Evolutionary conservation across 35 echinoderm and acorn worm species (phyloP).

Genomic region (Amphiura filiformis): DNA sequence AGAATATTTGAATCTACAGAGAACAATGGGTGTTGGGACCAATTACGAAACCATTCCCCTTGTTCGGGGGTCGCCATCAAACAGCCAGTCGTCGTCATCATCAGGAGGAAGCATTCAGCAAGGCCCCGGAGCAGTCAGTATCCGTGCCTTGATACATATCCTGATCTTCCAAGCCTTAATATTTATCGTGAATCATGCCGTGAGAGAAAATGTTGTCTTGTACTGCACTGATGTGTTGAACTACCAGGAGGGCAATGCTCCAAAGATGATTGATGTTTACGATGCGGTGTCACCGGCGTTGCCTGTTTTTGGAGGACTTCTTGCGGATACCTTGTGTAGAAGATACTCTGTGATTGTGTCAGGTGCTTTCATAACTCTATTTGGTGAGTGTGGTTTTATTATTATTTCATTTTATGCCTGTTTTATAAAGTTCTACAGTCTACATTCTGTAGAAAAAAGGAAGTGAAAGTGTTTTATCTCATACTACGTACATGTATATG

Average conservation of each 20-base stretch:
- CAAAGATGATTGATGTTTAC: constrained; percentile 40
- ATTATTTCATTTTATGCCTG: too few relatives aligned
- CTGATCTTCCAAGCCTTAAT: constrained; percentile 41
- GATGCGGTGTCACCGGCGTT: constrained; percentile 30
- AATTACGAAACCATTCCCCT: neutral
- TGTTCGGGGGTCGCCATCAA: neutral
- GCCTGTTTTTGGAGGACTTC: constrained; percentile 43
- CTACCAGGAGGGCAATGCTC: constrained; percentile 24
- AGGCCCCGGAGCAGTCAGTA: neutral
- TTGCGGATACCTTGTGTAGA: constrained; percentile 20
- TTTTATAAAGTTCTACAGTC: too few relatives aligned
- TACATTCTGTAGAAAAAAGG: too few relatives aligned
- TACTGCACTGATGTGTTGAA: constrained; percentile 32
- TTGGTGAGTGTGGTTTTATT: constrained; percentile 36
- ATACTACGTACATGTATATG: too few relatives aligned
- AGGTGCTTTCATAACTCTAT: constrained; percentile 32
- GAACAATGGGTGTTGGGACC: neutral
- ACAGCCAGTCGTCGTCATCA: neutral
- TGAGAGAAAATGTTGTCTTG: constrained; percentile 30
- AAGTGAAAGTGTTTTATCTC: too few relatives aligned
- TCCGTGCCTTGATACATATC: constrained; percentile 14
- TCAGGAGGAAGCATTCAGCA: neutral
- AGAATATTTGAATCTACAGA: too few relatives aligned
- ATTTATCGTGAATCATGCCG: constrained; percentile 36
- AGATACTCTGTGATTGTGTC: constrained; percentile 20